phyloP scores from a whole-genome alignment of 2,888 invertebrate genomes.

The Tortrix viridana region DNA sequence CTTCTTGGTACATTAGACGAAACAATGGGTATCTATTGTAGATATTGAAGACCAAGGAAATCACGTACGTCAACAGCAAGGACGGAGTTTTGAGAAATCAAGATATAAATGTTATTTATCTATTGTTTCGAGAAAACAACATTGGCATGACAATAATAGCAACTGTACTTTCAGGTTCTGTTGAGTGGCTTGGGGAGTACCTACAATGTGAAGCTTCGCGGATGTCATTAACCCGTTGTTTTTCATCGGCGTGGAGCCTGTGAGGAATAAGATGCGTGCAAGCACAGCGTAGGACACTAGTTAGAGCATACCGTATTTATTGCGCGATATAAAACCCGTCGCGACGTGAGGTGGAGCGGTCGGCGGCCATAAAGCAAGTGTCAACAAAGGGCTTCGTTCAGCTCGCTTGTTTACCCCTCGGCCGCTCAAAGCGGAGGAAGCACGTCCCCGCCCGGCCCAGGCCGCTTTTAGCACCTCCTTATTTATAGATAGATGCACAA shows the following conservation, averaged over 20 bases:
- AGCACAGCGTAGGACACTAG: conserved; percentile 42
- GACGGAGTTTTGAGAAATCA: conserved; percentile 64
- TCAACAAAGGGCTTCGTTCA: conserved; percentile 78
- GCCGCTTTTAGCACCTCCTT: conserved; percentile 83
- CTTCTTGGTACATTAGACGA: conserved; percentile 68
- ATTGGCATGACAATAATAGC: conserved; percentile 26
- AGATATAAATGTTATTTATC: conserved; percentile 29
- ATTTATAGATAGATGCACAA: conserved; percentile 81
- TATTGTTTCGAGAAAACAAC: conserved; percentile 31
- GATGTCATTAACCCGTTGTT: conserved; percentile 49
- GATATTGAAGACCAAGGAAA: conserved; percentile 60
- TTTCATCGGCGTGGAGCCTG: conserved; percentile 5
- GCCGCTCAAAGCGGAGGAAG: conserved; percentile 80
- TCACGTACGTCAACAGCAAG: conserved; percentile 60
- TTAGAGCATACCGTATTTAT: conserved; percentile 58
- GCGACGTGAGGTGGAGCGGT: conserved; percentile 53
- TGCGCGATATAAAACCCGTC: conserved; percentile 63
- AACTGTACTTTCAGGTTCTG: conserved; percentile 5
- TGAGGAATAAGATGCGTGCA: conserved; percentile 36
- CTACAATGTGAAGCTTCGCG: background rate
- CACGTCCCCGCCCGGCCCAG: conserved; percentile 73
- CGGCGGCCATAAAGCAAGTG: conserved; percentile 73
- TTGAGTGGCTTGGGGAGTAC: conserved; percentile 16
- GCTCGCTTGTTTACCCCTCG: conserved; percentile 77
- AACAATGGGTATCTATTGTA: conserved; percentile 72